Percentiles rank a stretch among this genome's conserved stretches.
These are phyloP conservation scores for Nomada flava DNA, from an alignment of 2,888 invertebrate species.

Conservation along the genomic window DNA sequence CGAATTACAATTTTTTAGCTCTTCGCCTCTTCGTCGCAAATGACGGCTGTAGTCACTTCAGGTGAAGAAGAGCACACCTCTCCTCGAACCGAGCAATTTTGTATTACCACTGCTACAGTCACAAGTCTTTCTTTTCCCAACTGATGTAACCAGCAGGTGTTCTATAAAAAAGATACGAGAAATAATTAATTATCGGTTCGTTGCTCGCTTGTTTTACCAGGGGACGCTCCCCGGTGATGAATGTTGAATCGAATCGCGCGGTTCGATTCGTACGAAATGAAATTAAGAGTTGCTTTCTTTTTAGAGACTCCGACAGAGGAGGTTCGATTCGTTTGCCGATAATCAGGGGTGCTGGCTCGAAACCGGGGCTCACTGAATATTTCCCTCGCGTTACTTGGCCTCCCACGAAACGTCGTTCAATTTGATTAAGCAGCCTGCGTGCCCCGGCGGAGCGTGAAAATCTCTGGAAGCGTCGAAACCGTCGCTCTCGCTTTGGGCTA, in stretches of 20 bases:
- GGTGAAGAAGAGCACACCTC: too few species aligned
- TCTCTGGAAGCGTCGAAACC: slow-evolving; percentile 38
- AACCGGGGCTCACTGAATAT: slow-evolving; percentile 41
- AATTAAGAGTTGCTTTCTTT: neutral
- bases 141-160: too few species aligned
- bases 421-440: slow-evolving; percentile 58
- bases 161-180: too few species aligned
- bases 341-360: neutral
- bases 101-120: too few species aligned
- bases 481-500: slow-evolving; percentile 44
- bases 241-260: too few species aligned
- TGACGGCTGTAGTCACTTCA: too few species aligned
- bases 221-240: too few species aligned
- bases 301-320: slow-evolving; percentile 1
- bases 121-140: too few species aligned
- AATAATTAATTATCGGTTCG: too few species aligned
- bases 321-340: slow-evolving; percentile 23
- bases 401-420: slow-evolving; percentile 42
- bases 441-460: slow-evolving; percentile 45
- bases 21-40: neutral
- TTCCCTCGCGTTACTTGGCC: slow-evolving; percentile 23
- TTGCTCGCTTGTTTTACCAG: too few species aligned
- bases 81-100: neutral
- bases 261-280: too few species aligned
- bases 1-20: neutral